Base-by-base conservation (phyloP, 2,888 invertebrate genomes). In the Lottia scabra region DNA sequence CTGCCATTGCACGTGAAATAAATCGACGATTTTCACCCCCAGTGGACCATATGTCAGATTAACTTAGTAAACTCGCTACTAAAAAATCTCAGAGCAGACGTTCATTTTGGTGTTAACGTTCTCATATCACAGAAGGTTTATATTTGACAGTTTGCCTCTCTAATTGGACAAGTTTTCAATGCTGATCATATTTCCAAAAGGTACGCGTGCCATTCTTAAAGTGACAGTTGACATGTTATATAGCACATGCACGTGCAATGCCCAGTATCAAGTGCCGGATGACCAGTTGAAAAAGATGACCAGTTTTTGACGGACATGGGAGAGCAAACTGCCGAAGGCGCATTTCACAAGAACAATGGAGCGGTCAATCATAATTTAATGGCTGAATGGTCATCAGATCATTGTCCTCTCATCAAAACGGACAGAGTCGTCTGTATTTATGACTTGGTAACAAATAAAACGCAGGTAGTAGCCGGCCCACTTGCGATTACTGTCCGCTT, bases 401-500 rank as follows among this genome's bases (percentile, higher is more conserved):
- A 56, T 56, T 56, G 56, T 56, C 19, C 56, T 23, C 19, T 56
- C 56, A 56, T 56, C 56, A 56, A 56, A 56, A 56, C 19, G 56
- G 56, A 56, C 56, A 56, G 56, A 23, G 19, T 23, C 19, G 56
- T 56, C 12, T 23, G 56, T 56, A 23, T 56, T 56, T 56, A 56
- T 23, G 56, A 23, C 56, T 56, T 56, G 56, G 23, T 56, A 23
- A 56, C 56, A 56, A 56, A 56, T 56, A 56, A 23, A 56, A 56
- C 23, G 19, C 56, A 56, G 56, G 56, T 56, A 56, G 56, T 23
- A 56, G 23, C 56, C 56, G 23, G 56, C 56, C 56, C 56, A 56
- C 56, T 56, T 23, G 23, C 5, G 23, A 56, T 19, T 56, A 56
- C 10, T 56, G 19, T 56, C 56, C 19, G 56, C 56, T 56, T 56